These are phyloP conservation scores for Merluccius polli DNA, from an alignment of 2,797 vertebrate genomes.

Conservation along the genomic window DNA sequence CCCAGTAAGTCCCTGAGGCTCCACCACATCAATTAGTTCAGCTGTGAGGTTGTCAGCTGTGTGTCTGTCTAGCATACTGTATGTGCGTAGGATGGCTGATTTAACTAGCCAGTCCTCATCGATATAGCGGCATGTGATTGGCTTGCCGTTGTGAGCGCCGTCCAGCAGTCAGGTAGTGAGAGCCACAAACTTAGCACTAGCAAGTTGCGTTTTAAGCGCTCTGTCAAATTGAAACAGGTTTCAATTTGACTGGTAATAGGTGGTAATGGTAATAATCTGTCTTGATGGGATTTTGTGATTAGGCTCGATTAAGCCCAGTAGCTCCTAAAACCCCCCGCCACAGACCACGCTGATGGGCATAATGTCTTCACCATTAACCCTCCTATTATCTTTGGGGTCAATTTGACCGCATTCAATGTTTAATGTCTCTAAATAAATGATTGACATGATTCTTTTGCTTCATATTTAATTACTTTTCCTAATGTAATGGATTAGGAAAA, in stretches of 20 bases:
- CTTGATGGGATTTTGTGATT: too few species aligned
- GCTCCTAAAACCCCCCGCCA: background rate
- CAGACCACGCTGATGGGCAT: background rate
- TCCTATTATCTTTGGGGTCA: too few species aligned
- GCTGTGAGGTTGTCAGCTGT: background rate
- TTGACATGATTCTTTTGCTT: too few species aligned
- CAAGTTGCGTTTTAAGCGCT: constrained; percentile 3
- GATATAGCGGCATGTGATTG: background rate
- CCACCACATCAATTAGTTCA: background rate
- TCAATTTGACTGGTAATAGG: background rate
- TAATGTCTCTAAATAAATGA: too few species aligned
- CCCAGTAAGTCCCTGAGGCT: background rate
- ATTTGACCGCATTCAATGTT: too few species aligned
- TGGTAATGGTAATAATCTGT: too few species aligned
- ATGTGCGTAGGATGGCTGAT: background rate
- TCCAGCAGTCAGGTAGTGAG: constrained; percentile 3
- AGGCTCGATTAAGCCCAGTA: background rate
- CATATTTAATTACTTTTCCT: too few species aligned
- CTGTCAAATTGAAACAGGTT: background rate
- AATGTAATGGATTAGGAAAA: too few species aligned
- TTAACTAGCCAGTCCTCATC: background rate
- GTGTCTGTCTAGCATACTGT: background rate
- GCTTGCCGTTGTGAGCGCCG: background rate
- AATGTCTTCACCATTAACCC: background rate
- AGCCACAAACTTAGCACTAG: constrained; percentile 2